Evolutionary conservation across 2,113 vertebrate species (phyloP), one percentile per base, ranked within the genome.

Genomic region (Grantiella picta): DNA sequence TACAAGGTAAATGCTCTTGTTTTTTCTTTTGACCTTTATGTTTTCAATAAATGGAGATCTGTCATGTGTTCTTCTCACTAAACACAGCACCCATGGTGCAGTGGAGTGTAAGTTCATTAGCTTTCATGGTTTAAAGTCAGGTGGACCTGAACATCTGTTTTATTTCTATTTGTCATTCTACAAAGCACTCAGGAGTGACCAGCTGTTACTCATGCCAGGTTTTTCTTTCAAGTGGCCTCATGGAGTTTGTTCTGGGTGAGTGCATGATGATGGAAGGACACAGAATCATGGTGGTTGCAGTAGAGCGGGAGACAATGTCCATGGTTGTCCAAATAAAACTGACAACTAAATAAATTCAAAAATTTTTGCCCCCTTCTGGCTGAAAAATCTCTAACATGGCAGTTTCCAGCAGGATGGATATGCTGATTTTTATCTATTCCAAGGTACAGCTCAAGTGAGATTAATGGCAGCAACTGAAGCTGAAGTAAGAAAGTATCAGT

Each of bases 231-330:
- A 29, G 50, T 53, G 36, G 11, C 15, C n/a, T 80, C 52, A 20
- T 0, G 2, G 44, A 52, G 15, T 33, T 80, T 83, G 27, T 10
- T 27, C 18, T 3, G 28, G 54, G 13, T 1, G 1, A 68, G 36
- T 21, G 15, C 0, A 1, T 13, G 20, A 23, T 15, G 25, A 86
- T 79, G 35, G 24, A 75, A 83, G 36, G 31, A 59, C 24, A 50
- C 10, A n/a, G 22, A 66, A 54, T 25, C 38, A 45, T n/a, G 1
- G 15, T 71, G 49, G 23, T 4, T 64, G 35, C 29, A 54, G 23
- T 11, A 66, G 11, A 81, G 21, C 1, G 0, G 0, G 40, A 91
- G 69, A 52, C 11, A 56, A 28, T n/a, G 49, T 1, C 14, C 2
- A 7, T 25, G 7, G 2, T 2, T 61, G 17, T 57, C 24, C 35